phyloP scores from a whole-genome alignment of 2,888 invertebrate species.

The Dioctria rufipes region DNA sequence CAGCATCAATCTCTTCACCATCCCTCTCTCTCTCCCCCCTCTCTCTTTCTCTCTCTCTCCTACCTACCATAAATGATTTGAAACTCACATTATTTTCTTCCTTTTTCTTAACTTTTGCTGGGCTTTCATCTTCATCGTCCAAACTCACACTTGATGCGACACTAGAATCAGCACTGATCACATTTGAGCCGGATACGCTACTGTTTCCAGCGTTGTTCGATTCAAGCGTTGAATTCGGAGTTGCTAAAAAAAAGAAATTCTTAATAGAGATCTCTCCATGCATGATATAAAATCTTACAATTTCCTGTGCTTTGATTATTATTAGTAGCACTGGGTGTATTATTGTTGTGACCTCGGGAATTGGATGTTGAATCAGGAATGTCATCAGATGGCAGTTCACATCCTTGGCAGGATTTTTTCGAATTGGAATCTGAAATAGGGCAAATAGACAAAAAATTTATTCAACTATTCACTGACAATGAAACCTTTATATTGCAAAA shows the following conservation, averaged over 20 bases:
- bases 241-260: constrained; percentile 63
- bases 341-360: constrained; percentile 82
- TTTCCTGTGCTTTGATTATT: constrained; percentile 76
- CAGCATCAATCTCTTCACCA: no score
- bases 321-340: constrained; percentile 84
- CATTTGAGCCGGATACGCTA: constrained; percentile 74
- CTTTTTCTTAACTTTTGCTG: constrained; percentile 71
- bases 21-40: no score
- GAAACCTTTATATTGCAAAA: background rate
- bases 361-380: constrained; percentile 79
- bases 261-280: background rate
- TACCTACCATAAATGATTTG: no score
- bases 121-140: constrained; percentile 70
- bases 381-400: constrained; percentile 82
- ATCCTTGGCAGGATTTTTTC: constrained; percentile 84
- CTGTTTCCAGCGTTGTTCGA: constrained; percentile 83
- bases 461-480: constrained; percentile 69
- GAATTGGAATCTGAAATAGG: constrained; percentile 72
- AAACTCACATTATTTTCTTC: constrained; percentile 67
- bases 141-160: constrained; percentile 72
- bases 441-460: background rate
- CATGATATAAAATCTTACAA: constrained; percentile 64
- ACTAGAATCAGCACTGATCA: constrained; percentile 73
- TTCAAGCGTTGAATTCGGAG: constrained; percentile 71
- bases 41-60: no score